These are phyloP conservation scores for Empis stercorea DNA, from an alignment of 2,888 invertebrate genomes.

Conservation along the genomic window DNA sequence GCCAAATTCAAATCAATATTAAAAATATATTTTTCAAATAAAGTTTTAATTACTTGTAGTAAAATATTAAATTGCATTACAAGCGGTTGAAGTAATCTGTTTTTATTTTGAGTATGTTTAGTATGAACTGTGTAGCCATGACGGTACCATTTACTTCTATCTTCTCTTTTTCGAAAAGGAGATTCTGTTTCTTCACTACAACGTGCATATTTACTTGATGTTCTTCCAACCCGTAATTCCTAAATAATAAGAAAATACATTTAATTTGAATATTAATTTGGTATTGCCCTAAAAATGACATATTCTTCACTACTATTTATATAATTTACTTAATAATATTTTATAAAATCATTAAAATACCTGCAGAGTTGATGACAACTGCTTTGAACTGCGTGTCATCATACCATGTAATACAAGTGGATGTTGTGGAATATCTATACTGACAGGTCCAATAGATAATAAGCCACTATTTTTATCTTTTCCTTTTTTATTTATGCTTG, in stretches of 20 bases:
- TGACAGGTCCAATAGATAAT: conserved; percentile 75
- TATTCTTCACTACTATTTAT: too few relatives aligned
- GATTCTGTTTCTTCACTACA: conserved; percentile 46
- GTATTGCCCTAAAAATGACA: too few relatives aligned
- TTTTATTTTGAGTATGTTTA: conserved; percentile 33
- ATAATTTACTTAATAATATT: too few relatives aligned
- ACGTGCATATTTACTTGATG: conserved; percentile 61
- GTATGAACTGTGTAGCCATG: conserved; percentile 20
- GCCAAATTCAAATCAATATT: too few relatives aligned
- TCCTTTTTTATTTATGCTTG: conserved; percentile 61
- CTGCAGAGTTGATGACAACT: conserved; percentile 84
- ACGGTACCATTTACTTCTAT: conserved; percentile 23
- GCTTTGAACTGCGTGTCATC: conserved; percentile 90
- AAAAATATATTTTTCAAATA: too few relatives aligned
- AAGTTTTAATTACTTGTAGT: conserved; percentile 42
- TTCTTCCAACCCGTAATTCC: conserved; percentile 71
- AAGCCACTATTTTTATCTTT: conserved; percentile 71
- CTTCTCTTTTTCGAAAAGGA: conserved; percentile 30
- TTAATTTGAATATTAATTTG: too few relatives aligned
- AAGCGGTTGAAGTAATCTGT: conserved; percentile 61
- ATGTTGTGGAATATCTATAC: conserved; percentile 95
- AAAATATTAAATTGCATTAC: conserved; percentile 80
- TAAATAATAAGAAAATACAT: conserved; percentile 20
- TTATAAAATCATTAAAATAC: conserved; percentile 31
- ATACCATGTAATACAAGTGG: conserved; percentile 96